Conservation (phyloP, 2,888 invertebrate species). For the Caenorhabditis panamensis region DNA sequence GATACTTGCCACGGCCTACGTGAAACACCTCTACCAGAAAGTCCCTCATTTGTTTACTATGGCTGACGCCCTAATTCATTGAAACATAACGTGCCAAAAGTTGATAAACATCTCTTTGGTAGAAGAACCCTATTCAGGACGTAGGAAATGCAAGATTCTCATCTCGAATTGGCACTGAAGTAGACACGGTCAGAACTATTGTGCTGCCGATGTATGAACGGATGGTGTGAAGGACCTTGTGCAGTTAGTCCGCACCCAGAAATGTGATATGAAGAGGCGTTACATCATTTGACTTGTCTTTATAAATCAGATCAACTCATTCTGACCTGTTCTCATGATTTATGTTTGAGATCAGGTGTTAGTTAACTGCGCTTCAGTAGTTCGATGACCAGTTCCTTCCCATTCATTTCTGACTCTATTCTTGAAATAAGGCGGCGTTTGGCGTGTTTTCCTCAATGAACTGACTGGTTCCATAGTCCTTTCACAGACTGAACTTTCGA, state of each 20-base stretch:
- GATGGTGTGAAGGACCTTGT: too few relatives aligned
- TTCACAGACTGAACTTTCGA: background rate
- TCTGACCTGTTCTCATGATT: background rate
- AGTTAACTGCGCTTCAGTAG: background rate
- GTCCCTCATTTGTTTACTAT: conserved; percentile 18
- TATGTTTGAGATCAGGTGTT: background rate
- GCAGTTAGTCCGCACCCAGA: too few relatives aligned
- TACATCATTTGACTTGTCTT: background rate
- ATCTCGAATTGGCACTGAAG: conserved; percentile 16
- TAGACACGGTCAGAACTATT: background rate
- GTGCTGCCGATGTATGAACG: background rate
- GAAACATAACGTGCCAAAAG: conserved; percentile 13
- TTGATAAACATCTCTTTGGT: conserved; percentile 15
- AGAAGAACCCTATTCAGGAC: conserved; percentile 4
- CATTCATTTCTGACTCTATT: background rate
- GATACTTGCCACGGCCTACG: background rate
- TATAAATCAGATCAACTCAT: background rate
- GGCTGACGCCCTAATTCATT: conserved; percentile 12
- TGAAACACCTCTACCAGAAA: conserved; percentile 7
- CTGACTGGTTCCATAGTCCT: background rate
- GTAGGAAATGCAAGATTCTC: background rate
- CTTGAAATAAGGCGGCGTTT: background rate
- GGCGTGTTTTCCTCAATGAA: background rate
- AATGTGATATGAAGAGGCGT: background rate
- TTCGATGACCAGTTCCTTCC: background rate